These are phyloP conservation scores for Laspeyria flexula DNA, from an alignment of 2,888 invertebrate species.

Conservation along the genomic window DNA sequence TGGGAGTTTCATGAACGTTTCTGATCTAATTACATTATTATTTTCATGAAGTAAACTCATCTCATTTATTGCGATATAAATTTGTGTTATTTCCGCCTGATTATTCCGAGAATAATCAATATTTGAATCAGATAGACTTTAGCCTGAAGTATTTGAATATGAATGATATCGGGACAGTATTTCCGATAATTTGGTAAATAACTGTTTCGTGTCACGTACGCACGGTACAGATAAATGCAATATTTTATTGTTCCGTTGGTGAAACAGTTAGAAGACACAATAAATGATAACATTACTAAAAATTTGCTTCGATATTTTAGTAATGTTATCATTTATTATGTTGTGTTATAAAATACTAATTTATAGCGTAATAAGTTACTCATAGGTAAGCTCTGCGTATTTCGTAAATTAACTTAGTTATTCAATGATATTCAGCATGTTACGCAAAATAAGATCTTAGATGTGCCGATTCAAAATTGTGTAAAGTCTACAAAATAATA, in stretches of 20 bases:
- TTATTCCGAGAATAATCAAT: conserved; percentile 3
- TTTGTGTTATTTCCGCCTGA: conserved; percentile 14
- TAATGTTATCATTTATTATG: too few species aligned
- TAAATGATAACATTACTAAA: background rate
- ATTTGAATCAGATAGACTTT: background rate
- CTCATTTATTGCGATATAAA: conserved; percentile 8
- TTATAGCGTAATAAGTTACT: too few species aligned
- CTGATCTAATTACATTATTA: conserved; percentile 14
- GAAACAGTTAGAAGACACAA: conserved; percentile 9
- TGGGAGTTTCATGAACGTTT: conserved; percentile 14
- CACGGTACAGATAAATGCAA: conserved; percentile 4
- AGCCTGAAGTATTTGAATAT: conserved; percentile 3
- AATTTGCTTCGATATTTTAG: too few species aligned
- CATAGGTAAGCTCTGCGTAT: too few species aligned
- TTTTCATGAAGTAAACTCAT: conserved; percentile 8
- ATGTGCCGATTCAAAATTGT: too few species aligned
- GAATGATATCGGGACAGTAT: conserved; percentile 29
- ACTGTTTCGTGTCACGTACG: conserved; percentile 49
- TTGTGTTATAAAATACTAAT: too few species aligned
- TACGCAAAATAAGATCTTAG: too few species aligned
- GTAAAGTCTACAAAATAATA: too few species aligned
- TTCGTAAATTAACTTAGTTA: too few species aligned
- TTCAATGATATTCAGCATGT: too few species aligned
- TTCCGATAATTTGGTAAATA: conserved; percentile 39
- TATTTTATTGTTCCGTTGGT: conserved; percentile 25